Evolutionary conservation across 2,797 vertebrate species (phyloP).

Genomic region (Ctenopoma multispine): DNA sequence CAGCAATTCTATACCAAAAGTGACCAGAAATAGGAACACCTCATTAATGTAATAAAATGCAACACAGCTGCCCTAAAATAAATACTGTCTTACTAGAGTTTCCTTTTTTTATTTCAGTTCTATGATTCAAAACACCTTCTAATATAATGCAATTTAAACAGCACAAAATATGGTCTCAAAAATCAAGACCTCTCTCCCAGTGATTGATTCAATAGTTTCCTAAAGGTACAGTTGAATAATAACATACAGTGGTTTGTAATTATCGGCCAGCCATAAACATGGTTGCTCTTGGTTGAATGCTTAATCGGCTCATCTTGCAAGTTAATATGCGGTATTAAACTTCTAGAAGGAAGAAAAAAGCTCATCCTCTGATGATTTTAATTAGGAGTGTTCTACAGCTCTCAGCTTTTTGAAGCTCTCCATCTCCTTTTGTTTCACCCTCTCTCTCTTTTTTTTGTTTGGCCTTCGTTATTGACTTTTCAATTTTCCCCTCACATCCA

Average conservation of each 20-base stretch:
- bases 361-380: slow-evolving; percentile 77
- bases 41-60: neutral
- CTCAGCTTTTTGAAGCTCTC: slow-evolving; percentile 79
- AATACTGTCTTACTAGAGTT: neutral
- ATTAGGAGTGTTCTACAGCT: slow-evolving; percentile 72
- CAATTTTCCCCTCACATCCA: slow-evolving; percentile 82
- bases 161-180: neutral
- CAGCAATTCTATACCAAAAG: neutral
- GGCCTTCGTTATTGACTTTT: slow-evolving; percentile 84
- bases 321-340: slow-evolving; percentile 70
- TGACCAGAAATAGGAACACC: neutral
- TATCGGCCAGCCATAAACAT: neutral
- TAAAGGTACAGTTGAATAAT: neutral
- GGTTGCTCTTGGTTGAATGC: slow-evolving; percentile 23
- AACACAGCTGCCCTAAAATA: neutral
- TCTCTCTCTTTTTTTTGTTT: slow-evolving; percentile 49
- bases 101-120: neutral
- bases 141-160: neutral
- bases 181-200: neutral
- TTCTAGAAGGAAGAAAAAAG: slow-evolving; percentile 56
- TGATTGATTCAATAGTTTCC: slow-evolving; percentile 1
- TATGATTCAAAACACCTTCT: neutral
- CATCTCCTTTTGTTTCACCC: slow-evolving; percentile 78
- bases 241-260: neutral
- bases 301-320: slow-evolving; percentile 61